Evolutionary conservation across 2,113 vertebrate species (phyloP).

Genomic region (Piliocolobus tephrosceles): DNA sequence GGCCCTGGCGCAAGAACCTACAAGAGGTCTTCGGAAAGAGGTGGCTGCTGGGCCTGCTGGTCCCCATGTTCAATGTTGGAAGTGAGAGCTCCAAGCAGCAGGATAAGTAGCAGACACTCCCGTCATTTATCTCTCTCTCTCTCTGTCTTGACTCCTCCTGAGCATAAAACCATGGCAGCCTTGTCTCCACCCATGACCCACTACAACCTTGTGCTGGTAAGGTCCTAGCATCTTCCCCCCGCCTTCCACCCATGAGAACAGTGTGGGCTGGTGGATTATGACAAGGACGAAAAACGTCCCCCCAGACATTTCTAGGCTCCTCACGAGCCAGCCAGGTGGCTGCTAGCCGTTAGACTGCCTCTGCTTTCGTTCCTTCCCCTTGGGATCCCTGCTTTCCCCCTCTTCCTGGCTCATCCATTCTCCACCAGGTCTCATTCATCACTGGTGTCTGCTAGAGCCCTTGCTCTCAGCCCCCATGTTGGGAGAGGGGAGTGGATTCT

Average conservation of each 20-base stretch:
- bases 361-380: neutral
- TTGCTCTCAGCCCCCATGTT: neutral
- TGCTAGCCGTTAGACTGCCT: neutral
- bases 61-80: conserved; percentile 92
- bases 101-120: conserved; percentile 77
- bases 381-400: neutral
- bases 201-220: neutral
- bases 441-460: neutral
- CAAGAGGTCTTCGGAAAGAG: conserved; percentile 94
- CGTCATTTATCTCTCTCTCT: neutral
- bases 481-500: neutral
- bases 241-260: neutral
- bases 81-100: conserved; percentile 76
- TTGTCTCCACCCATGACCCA: conserved; percentile 30
- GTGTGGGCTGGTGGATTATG: neutral
- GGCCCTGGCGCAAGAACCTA: conserved; percentile 93
- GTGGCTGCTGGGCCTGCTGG: conserved; percentile 94
- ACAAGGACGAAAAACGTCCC: neutral
- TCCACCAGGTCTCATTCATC: neutral
- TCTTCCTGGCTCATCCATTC: neutral
- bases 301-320: neutral
- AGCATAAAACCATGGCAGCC: neutral
- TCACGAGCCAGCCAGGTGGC: neutral
- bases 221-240: neutral
- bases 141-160: neutral